Evolutionary conservation across 2,797 vertebrate species (phyloP).

Genomic region (Acipenser transmontanus): DNA sequence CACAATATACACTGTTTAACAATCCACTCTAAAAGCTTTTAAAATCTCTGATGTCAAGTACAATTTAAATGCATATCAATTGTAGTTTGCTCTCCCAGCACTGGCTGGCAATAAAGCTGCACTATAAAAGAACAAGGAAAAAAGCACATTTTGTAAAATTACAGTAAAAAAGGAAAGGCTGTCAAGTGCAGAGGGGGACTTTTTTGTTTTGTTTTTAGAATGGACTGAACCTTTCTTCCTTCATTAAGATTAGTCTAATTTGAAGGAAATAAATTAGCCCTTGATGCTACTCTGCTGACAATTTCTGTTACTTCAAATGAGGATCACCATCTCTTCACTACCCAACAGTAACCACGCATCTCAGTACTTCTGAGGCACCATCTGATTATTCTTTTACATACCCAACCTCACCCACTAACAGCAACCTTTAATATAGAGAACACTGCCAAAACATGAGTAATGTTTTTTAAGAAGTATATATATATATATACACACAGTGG

Average conservation of each 20-base stretch:
- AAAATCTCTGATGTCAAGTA: slow-evolving; percentile 56
- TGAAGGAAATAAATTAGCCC: slow-evolving; percentile 8
- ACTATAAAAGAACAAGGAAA: slow-evolving; percentile 7
- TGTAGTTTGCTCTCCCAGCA: slow-evolving; percentile 35
- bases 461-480: no score
- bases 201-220: background rate
- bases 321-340: background rate
- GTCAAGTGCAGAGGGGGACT: slow-evolving; percentile 3
- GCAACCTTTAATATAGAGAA: no score
- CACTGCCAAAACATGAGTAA: no score
- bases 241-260: slow-evolving; percentile 11
- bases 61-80: slow-evolving; percentile 57
- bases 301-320: slow-evolving; percentile 7
- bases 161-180: slow-evolving; percentile 5
- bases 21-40: slow-evolving; percentile 56
- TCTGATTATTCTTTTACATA: no score
- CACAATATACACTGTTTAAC: slow-evolving; percentile 45
- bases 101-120: slow-evolving; percentile 10
- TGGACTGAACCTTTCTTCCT: slow-evolving; percentile 3
- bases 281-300: slow-evolving; percentile 7
- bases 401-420: no score
- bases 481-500: no score
- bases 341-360: slow-evolving; percentile 6
- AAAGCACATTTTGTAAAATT: slow-evolving; percentile 5
- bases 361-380: no score